These are phyloP conservation scores for Epistrophella euchroma DNA, from an alignment of 2,888 invertebrate genomes.

Conservation along the genomic window DNA sequence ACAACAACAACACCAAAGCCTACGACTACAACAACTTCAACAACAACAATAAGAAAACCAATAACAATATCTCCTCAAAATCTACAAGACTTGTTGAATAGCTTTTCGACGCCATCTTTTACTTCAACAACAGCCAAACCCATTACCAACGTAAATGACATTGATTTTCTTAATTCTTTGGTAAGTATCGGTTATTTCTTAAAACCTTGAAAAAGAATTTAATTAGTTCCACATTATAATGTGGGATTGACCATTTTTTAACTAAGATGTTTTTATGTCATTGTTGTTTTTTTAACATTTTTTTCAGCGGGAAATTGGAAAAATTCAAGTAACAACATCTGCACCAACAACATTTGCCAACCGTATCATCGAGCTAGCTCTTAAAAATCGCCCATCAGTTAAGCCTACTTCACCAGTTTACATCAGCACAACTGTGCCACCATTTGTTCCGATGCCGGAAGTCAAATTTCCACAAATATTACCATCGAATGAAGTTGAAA, in stretches of 20 bases:
- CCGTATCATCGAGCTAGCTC: conserved; percentile 85
- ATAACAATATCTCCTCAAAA: conserved; percentile 80
- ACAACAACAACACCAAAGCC: conserved; percentile 77
- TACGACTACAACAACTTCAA: conserved; percentile 78
- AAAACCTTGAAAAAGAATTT: no score
- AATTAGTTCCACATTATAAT: no score
- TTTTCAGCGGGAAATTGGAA: conserved; percentile 78
- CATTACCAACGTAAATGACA: conserved; percentile 84
- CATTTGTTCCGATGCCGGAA: conserved; percentile 79
- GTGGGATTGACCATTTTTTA: no score
- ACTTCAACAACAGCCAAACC: conserved; percentile 69
- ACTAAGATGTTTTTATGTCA: no score
- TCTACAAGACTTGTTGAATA: conserved; percentile 76
- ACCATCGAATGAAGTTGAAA: conserved; percentile 77
- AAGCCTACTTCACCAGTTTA: conserved; percentile 71
- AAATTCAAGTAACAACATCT: conserved; percentile 74
- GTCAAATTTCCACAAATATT: conserved; percentile 80
- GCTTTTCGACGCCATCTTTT: conserved; percentile 66
- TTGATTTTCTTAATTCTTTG: conserved; percentile 86
- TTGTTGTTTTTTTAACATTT: background rate
- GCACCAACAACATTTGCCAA: conserved; percentile 83
- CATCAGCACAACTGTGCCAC: conserved; percentile 71
- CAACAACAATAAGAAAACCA: conserved; percentile 78
- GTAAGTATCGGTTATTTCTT: conserved; percentile 82
- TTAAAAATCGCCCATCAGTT: conserved; percentile 82